Evolutionary conservation across 2,113 vertebrate genomes (phyloP), one percentile per base, ranked within the genome.

Genomic region (Tylochromis polylepis): DNA sequence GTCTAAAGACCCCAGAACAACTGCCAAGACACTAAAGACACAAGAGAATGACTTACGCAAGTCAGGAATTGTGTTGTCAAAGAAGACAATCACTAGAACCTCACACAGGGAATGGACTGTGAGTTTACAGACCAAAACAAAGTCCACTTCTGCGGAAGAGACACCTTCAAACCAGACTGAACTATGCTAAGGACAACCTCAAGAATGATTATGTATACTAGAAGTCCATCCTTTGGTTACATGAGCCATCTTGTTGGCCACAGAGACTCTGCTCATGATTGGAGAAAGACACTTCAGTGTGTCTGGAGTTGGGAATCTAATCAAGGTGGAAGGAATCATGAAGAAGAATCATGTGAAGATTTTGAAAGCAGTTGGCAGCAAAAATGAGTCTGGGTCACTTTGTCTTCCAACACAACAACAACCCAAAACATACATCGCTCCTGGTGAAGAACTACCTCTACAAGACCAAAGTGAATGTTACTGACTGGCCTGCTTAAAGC

Each of bases 281-380:
- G n/a, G n/a, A n/a, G n/a, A n/a, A n/a, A n/a, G n/a, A n/a, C n/a
- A n/a, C n/a, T n/a, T n/a, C 18, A n/a, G 60, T 2, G 18, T 38
- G 60, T 65, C 31, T 65, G 36, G 36, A 65, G 10, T 36, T 36
- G 18, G 31, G 18, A 65, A 65, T 65, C 10, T 0, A 36, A 2
- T 65, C 2, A 65, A 36, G 60, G 60, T 65, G 31, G 60, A 31
- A n/a, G 60, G 10, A 65, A 65, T 65, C 60, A 0, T n/a, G 34
- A 65, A 38, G 60, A 38, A 12, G 34, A 1, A 65, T 2, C n/a
- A 36, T 36, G 0, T 65, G 20, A n/a, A 65, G 31, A 38, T 38
- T 38, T 0, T 3, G 18, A 36, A n/a, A 12, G 60, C 60, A 38
- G 11, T 65, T 65, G 4, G 31, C 60, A 62, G 10, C 0, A 65